phyloP scores from a whole-genome alignment of 2,113 vertebrate genomes.

The Oreochromis aureus region DNA sequence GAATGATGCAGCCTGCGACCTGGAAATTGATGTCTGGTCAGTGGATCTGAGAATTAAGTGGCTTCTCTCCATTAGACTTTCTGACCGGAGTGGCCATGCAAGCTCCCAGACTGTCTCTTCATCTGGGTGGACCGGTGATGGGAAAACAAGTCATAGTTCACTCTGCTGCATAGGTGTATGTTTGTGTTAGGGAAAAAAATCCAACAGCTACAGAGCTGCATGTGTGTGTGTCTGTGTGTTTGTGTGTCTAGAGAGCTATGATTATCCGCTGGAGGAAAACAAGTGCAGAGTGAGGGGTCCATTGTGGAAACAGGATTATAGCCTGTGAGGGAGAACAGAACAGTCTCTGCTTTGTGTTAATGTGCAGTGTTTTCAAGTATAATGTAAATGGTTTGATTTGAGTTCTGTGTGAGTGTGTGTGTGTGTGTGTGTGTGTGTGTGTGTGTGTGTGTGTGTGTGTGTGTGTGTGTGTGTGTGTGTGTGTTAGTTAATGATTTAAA shows the following conservation, averaged over 20 bases:
- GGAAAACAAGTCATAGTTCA: slow-evolving; percentile 37
- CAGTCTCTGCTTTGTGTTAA: slow-evolving; percentile 59
- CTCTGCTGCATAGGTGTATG: not conserved
- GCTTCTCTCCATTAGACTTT: slow-evolving; percentile 37
- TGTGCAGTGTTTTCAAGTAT: slow-evolving; percentile 71
- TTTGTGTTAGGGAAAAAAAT: not conserved
- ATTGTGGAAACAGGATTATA: slow-evolving; percentile 87
- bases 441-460: not conserved
- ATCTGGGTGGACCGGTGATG: slow-evolving; percentile 16
- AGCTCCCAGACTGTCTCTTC: not conserved
- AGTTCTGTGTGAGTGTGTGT: not conserved
- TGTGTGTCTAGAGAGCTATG: slow-evolving; percentile 65
- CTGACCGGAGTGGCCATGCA: not conserved
- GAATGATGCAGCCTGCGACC: not conserved
- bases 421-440: not conserved
- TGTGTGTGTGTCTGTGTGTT: not conserved
- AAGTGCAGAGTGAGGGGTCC: slow-evolving; percentile 84
- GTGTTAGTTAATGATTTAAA: slow-evolving; percentile 16
- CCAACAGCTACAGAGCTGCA: not conserved
- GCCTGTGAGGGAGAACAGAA: slow-evolving; percentile 72
- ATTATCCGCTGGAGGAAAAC: slow-evolving; percentile 93
- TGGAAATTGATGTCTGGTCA: not conserved
- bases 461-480: not conserved
- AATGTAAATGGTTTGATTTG: slow-evolving; percentile 64
- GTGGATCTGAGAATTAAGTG: not conserved